These are phyloP conservation scores for Ianthella basta DNA, from an alignment of 37 sponge, comb jelly and placozoan species.

Conservation along the genomic window DNA sequence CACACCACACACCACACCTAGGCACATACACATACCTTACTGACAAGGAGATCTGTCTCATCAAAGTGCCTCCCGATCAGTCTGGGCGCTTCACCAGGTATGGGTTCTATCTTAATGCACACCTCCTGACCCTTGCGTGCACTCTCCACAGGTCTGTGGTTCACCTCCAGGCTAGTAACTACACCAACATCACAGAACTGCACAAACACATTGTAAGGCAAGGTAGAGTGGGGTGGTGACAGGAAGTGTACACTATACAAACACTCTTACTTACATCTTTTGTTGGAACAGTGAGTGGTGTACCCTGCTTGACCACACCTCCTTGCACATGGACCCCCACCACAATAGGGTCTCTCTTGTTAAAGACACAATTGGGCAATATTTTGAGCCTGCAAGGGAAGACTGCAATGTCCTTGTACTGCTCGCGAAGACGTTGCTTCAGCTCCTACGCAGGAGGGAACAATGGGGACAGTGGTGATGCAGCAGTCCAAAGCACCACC, in stretches of 20 bases:
- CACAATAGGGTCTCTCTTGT: conserved; percentile 96
- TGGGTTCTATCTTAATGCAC: conserved; percentile 91
- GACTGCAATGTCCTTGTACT: conserved; percentile 85
- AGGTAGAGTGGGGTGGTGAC: neutral
- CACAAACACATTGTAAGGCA: neutral
- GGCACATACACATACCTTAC: conserved; percentile 75
- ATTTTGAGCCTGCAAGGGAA: conserved; percentile 94
- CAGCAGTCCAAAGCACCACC: neutral
- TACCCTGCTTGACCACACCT: conserved; percentile 79
- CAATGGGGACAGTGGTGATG: too few species aligned
- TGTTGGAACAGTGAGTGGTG: conserved; percentile 81
- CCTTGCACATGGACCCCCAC: conserved; percentile 92
- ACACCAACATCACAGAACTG: conserved; percentile 85
- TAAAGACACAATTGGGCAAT: conserved; percentile 94
- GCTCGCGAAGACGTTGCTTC: conserved; percentile 69
- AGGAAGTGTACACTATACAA: neutral
- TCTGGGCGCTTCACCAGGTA: conserved; percentile 89
- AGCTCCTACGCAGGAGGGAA: conserved; percentile 53
- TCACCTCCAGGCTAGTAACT: conserved; percentile 81
- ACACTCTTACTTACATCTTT: conserved; percentile 59
- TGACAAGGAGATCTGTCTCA: conserved; percentile 88
- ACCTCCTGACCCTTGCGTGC: conserved; percentile 87
- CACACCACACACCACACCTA: neutral
- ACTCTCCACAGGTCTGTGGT: conserved; percentile 88
- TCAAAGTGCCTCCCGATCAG: conserved; percentile 97